These are phyloP conservation scores for Podarcis muralis DNA, from an alignment of 2,113 vertebrate genomes.

Conservation along the genomic window DNA sequence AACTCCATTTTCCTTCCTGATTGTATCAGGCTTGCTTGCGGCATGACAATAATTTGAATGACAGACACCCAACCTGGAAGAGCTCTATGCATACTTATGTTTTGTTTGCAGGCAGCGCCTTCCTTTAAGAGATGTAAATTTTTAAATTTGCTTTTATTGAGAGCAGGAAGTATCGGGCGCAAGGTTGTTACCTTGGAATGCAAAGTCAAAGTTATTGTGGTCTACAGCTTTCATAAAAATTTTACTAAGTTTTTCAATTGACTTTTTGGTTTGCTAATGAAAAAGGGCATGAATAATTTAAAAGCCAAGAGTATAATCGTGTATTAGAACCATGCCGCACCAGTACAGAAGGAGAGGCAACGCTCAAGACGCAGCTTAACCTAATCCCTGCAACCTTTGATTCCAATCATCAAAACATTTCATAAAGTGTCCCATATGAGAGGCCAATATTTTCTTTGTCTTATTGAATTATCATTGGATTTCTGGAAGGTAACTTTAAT, in stretches of 20 bases:
- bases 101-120: slow-evolving; percentile 63
- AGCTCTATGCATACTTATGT: slow-evolving; percentile 56
- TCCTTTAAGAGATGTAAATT: slow-evolving; percentile 68
- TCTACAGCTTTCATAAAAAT: slow-evolving; percentile 73
- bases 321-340: slow-evolving; percentile 45
- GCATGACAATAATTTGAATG: slow-evolving; percentile 71
- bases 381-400: slow-evolving; percentile 57
- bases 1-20: slow-evolving; percentile 68
- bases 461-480: slow-evolving; percentile 38
- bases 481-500: slow-evolving; percentile 36
- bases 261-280: slow-evolving; percentile 74
- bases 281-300: slow-evolving; percentile 75
- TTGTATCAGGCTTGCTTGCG: slow-evolving; percentile 57
- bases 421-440: slow-evolving; percentile 26
- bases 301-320: slow-evolving; percentile 25
- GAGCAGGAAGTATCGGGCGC: slow-evolving; percentile 38
- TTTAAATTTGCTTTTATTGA: slow-evolving; percentile 71
- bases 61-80: slow-evolving; percentile 47
- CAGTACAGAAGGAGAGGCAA: slow-evolving; percentile 55
- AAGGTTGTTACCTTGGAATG: slow-evolving; percentile 46
- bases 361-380: slow-evolving; percentile 48
- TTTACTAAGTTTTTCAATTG: slow-evolving; percentile 73
- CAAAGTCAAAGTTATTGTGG: slow-evolving; percentile 59
- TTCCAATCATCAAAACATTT: slow-evolving; percentile 59
- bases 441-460: slow-evolving; percentile 32